A percentile compares a stretch with the other conserved stretches of the same genome.
Conservation (phyloP, 1,140 invertebrate species). For the Drosophila gunungcola region DNA sequence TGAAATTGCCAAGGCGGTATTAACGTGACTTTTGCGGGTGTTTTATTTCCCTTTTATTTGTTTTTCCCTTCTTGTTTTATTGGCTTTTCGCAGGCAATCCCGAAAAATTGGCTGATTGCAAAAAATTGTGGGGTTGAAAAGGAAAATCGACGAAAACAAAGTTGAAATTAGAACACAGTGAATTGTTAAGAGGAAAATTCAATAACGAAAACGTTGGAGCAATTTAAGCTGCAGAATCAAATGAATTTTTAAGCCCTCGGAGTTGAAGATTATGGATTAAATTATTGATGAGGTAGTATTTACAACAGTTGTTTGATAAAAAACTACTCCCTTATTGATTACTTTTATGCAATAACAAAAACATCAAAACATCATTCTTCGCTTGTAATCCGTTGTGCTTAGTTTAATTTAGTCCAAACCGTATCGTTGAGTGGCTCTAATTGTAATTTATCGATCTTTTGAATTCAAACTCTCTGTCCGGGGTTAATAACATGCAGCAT, state of each 20-base stretch:
- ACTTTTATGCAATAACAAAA: neutral
- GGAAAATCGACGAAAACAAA: slow-evolving; percentile 9
- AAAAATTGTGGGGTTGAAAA: slow-evolving; percentile 5
- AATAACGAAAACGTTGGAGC: neutral
- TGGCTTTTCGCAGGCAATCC: slow-evolving; percentile 30
- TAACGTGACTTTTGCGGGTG: slow-evolving; percentile 59
- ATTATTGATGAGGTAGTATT: neutral
- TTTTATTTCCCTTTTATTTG: slow-evolving; percentile 23
- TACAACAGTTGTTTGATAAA: neutral
- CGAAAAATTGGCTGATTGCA: slow-evolving; percentile 20
- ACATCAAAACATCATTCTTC: neutral
- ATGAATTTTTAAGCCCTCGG: slow-evolving; percentile 3
- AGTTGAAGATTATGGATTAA: neutral
- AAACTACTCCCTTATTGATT: too few species aligned
- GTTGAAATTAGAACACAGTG: slow-evolving; percentile 16
- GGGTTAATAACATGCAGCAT: slow-evolving; percentile 53
- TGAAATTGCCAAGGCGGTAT: slow-evolving; percentile 56
- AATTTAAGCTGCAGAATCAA: slow-evolving; percentile 23
- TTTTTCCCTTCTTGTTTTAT: slow-evolving; percentile 40
- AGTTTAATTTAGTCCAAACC: slow-evolving; percentile 10
- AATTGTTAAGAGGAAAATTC: slow-evolving; percentile 3
- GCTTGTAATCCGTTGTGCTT: neutral
- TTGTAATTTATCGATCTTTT: slow-evolving; percentile 45
- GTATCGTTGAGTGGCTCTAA: slow-evolving; percentile 22
- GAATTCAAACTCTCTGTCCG: slow-evolving; percentile 27